Percentiles rank a stretch among this genome's conserved stretches.
Conservation (phyloP, 2,113 vertebrate species). For the Lophius piscatorius region DNA sequence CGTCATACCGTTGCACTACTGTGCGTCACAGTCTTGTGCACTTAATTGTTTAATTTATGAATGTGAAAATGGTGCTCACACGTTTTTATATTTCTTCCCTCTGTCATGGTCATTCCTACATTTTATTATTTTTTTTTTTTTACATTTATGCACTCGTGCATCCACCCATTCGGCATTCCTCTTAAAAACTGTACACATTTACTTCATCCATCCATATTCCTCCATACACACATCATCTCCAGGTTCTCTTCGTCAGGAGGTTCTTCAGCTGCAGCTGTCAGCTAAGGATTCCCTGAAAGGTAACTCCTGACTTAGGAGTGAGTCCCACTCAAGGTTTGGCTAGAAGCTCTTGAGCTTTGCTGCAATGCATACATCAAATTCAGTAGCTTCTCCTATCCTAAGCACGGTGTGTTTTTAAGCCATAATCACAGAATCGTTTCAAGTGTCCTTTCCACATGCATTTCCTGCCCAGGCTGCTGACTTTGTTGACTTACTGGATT, state of each 20-base stretch:
- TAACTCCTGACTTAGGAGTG: slow-evolving; percentile 56
- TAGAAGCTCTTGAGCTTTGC: neutral
- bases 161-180: neutral
- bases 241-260: slow-evolving; percentile 84
- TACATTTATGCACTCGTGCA: neutral
- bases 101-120: slow-evolving; percentile 1
- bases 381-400: neutral
- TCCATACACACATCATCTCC: slow-evolving; percentile 30
- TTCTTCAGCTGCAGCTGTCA: slow-evolving; percentile 83
- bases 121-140: neutral
- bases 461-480: neutral
- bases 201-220: slow-evolving; percentile 21
- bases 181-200: neutral
- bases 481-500: too few relatives aligned
- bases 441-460: neutral
- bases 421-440: neutral
- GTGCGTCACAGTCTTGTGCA: neutral
- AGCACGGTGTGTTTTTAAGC: neutral
- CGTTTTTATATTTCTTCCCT: slow-evolving; percentile 25
- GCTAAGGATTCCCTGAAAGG: slow-evolving; percentile 79
- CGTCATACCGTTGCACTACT: too few relatives aligned
- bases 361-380: slow-evolving; percentile 22
- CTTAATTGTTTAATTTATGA: neutral
- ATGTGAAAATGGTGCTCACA: neutral
- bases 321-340: neutral